These are phyloP conservation scores for Mugil cephalus DNA, from an alignment of 2,113 vertebrate species.

Conservation along the genomic window DNA sequence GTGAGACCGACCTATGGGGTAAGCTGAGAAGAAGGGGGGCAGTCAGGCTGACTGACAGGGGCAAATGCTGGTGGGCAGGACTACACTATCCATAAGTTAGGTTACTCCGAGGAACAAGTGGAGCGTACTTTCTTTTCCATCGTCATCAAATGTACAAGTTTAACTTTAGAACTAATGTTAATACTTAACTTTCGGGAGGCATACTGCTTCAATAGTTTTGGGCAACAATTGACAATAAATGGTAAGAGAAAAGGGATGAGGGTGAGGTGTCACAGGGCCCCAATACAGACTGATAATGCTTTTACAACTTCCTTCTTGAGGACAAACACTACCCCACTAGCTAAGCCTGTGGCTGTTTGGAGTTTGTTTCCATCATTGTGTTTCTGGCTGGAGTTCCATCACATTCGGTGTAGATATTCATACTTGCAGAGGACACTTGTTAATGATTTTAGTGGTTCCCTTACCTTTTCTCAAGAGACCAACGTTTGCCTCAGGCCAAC, in stretches of 20 bases:
- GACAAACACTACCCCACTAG: background rate
- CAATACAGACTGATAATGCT: background rate
- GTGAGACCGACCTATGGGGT: constrained; percentile 80
- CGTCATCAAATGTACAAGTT: constrained; percentile 77
- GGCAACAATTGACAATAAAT: constrained; percentile 63
- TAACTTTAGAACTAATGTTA: constrained; percentile 78
- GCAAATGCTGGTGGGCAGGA: constrained; percentile 80
- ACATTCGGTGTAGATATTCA: background rate
- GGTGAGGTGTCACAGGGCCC: no score
- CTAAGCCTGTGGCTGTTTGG: background rate
- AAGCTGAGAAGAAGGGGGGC: constrained; percentile 83
- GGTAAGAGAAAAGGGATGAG: constrained; percentile 20
- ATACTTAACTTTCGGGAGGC: constrained; percentile 69
- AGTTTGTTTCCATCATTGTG: no score
- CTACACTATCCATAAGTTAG: constrained; percentile 77
- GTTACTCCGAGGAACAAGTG: constrained; percentile 42
- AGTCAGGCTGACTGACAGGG: constrained; percentile 83
- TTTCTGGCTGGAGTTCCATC: background rate
- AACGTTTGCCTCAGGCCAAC: background rate
- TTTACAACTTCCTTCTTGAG: background rate
- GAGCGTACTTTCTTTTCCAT: constrained; percentile 60
- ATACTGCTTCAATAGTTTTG: constrained; percentile 29
- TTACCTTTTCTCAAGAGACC: background rate
- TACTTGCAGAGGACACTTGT: background rate
- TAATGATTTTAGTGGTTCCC: background rate